Conservation (phyloP, 2,888 invertebrate species). For the Harpagoxenus sublaevis region DNA sequence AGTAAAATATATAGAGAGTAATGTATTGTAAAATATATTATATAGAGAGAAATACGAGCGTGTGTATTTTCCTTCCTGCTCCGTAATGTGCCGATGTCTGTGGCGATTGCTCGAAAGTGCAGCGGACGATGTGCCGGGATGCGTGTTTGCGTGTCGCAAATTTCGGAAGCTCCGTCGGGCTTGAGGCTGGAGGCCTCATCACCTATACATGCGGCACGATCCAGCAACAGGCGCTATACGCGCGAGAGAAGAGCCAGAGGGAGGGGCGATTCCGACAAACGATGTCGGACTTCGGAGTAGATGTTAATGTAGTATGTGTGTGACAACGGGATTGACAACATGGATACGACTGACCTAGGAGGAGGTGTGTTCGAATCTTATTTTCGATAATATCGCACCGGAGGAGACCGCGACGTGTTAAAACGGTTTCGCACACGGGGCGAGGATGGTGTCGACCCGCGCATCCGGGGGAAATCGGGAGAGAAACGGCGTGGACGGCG, state of each 20-base stretch:
- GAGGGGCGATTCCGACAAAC: conserved; percentile 86
- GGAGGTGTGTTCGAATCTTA: conserved; percentile 83
- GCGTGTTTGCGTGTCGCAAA: conserved; percentile 1
- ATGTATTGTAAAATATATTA: not conserved
- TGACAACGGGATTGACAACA: conserved; percentile 86
- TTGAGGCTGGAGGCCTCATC: conserved; percentile 13
- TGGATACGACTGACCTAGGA: conserved; percentile 86
- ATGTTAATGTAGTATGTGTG: conserved; percentile 86
- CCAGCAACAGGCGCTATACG: conserved; percentile 68
- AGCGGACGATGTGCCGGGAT: too few relatives aligned
- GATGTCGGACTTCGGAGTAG: conserved; percentile 85
- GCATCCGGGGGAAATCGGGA: conserved; percentile 21
- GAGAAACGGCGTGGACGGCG: conserved; percentile 18
- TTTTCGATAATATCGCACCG: conserved; percentile 55
- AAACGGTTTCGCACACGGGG: conserved; percentile 58
- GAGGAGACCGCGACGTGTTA: conserved; percentile 17
- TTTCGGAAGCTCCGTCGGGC: conserved; percentile 25
- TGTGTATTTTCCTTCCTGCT: not conserved
- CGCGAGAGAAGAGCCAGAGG: conserved; percentile 76
- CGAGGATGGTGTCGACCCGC: conserved; percentile 54
- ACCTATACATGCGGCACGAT: conserved; percentile 56
- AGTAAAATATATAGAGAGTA: too few relatives aligned
- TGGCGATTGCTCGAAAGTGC: not conserved
- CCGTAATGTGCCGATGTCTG: not conserved
- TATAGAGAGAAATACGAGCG: not conserved